Evolutionary conservation across 2,797 vertebrate species (phyloP).

Genomic region (Crocodylus rhombifer): DNA sequence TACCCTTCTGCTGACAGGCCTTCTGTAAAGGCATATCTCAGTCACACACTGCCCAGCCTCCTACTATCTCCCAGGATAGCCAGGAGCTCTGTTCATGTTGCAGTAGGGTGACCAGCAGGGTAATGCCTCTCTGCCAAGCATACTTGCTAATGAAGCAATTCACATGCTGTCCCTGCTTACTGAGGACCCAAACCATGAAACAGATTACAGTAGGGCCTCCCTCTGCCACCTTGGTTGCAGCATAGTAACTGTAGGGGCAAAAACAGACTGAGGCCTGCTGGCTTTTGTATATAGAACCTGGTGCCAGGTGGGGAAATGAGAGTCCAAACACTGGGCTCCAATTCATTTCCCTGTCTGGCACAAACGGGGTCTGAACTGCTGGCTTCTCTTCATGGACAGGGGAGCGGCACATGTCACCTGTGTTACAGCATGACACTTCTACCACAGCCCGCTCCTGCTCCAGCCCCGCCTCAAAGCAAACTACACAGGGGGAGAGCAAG

Average conservation of each 20-base stretch:
- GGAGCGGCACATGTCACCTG: neutral
- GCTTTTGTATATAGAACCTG: neutral
- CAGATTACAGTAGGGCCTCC: neutral
- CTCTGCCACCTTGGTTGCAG: neutral
- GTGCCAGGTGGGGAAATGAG: neutral
- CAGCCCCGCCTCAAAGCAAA: neutral
- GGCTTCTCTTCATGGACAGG: neutral
- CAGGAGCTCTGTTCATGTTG: neutral
- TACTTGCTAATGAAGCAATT: neutral
- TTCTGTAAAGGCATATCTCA: neutral
- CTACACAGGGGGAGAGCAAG: neutral
- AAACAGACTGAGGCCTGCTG: neutral
- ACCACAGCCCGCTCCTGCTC: neutral
- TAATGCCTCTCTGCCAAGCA: neutral
- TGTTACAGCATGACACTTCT: neutral
- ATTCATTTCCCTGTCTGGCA: too few species aligned
- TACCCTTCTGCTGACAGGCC: accelerated
- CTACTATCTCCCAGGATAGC: accelerated
- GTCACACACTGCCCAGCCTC: accelerated
- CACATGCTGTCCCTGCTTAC: neutral
- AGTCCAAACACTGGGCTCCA: neutral
- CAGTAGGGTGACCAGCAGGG: neutral
- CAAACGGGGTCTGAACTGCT: neutral
- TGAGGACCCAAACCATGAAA: neutral
- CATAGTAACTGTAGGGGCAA: neutral